Evolutionary conservation across 2,113 vertebrate species (phyloP).

Genomic region (Tretioscincus oriximinensis): DNA sequence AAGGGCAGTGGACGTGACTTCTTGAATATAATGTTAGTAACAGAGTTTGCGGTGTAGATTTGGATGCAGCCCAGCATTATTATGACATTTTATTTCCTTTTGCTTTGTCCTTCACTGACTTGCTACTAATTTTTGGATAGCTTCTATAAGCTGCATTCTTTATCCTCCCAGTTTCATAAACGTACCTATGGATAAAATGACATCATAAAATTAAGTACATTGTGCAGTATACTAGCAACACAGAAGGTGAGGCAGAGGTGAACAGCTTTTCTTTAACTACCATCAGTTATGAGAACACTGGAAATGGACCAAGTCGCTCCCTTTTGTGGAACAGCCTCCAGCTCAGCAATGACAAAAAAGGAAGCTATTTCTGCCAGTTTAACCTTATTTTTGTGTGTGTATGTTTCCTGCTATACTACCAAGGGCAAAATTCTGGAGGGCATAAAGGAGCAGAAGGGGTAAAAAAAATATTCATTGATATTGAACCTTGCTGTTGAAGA

Average conservation of each 20-base stretch:
- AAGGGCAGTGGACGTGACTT: constrained; percentile 14
- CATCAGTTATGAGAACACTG: background rate
- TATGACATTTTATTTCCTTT: background rate
- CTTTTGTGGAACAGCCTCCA: background rate
- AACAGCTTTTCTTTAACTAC: background rate
- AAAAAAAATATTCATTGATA: too few species aligned
- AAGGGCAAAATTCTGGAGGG: background rate
- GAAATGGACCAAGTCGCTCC: background rate
- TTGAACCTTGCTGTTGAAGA: too few species aligned
- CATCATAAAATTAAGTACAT: background rate
- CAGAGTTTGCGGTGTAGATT: constrained; percentile 15
- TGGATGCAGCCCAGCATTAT: background rate
- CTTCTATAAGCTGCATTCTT: background rate
- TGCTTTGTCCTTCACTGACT: background rate
- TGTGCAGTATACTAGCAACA: background rate
- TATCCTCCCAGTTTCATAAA: background rate
- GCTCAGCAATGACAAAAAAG: background rate
- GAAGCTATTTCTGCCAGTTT: background rate
- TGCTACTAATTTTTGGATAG: background rate
- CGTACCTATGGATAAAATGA: background rate
- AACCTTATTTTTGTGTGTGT: background rate
- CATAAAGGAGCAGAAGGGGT: too few species aligned
- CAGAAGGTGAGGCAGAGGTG: background rate
- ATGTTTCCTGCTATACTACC: background rate
- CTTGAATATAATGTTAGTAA: constrained; percentile 4